Base-by-base conservation (phyloP, 2,888 invertebrate genomes). In the Minunthozetes semirufus region DNA sequence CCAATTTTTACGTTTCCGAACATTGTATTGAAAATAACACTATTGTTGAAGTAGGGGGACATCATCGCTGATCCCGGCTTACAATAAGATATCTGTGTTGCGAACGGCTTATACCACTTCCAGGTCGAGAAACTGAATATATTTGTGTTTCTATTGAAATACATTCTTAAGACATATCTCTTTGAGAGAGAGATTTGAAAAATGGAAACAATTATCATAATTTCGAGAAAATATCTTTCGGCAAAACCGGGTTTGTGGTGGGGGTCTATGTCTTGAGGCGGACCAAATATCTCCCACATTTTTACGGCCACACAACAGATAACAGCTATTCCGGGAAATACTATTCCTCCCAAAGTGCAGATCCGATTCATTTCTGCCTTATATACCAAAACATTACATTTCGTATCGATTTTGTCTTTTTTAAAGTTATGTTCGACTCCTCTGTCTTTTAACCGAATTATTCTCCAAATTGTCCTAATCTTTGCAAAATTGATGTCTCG, bases 1-100 rank as follows among this genome's bases (percentile, higher is more conserved):
- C 25, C 27, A 8, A 73, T 22, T 25, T 68, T 71, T 42, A n/a
- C 9, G 42, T 63, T 73, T 3, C 74, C 74, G 6, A 42, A 48
- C 11, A 38, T 5, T 1, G 17, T 42, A 4, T 38, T 1, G 70
- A 71, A 22, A 4, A 59, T 25, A 25, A 8, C 9, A 6, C 9
- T 22, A 13, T 5, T 8, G 4, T 25, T 19, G 42, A 72, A 22
- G 8, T 8, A 22, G 11, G 5, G 4, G 50, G 5, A 50, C 66
- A 13, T 5, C 4, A 33, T 15, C 4, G 71, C 71, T 15, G 33
- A 33, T 3, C 72, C 72, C 15, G 72, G 22, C 9, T 53, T 53
- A 22, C 72, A 72, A 11, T 19, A 3, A 19, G 4, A 13, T 8
- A n/a, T 72, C 5, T 17, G 19, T 6, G 53, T 50, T 5, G 15